phyloP scores from a whole-genome alignment of 2,797 vertebrate species.

The Typhlichthys subterraneus region DNA sequence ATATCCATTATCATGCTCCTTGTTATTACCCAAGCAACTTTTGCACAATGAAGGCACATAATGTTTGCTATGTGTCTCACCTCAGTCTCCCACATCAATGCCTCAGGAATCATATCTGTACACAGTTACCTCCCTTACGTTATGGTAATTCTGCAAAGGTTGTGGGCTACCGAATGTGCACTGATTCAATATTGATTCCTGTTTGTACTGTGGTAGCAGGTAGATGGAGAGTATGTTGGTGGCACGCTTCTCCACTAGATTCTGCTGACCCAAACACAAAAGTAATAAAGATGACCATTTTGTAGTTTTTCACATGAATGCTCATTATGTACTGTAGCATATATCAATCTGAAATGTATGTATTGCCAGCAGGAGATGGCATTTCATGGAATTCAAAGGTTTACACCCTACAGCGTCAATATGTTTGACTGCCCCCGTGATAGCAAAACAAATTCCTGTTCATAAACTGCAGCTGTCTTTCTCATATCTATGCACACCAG shows the following conservation, averaged over 20 bases:
- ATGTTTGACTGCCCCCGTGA: conserved; percentile 10
- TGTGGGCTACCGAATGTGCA: no score
- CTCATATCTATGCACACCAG: conserved; percentile 45
- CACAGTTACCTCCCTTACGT: conserved; percentile 39
- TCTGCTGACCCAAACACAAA: no score
- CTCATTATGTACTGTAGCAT: no score
- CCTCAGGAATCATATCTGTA: conserved; percentile 36
- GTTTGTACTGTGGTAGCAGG: background rate
- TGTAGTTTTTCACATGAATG: no score
- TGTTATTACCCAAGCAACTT: conserved; percentile 25
- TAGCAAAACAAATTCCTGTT: background rate
- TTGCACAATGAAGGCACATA: conserved; percentile 26
- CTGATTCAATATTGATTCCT: no score
- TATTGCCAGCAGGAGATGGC: no score
- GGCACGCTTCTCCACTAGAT: no score
- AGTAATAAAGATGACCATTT: no score
- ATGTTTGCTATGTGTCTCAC: conserved; percentile 33
- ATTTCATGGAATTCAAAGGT: no score
- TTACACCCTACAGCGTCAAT: no score
- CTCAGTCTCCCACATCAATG: conserved; percentile 39
- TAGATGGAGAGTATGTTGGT: no score
- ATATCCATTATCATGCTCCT: conserved; percentile 23
- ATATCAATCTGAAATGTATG: no score
- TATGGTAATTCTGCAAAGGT: conserved; percentile 18
- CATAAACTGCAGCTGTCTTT: background rate